Percentiles rank a stretch among this genome's conserved stretches.
These are phyloP conservation scores for Flexamia atlantica DNA, from an alignment of 2,888 invertebrate species.

Conservation along the genomic window DNA sequence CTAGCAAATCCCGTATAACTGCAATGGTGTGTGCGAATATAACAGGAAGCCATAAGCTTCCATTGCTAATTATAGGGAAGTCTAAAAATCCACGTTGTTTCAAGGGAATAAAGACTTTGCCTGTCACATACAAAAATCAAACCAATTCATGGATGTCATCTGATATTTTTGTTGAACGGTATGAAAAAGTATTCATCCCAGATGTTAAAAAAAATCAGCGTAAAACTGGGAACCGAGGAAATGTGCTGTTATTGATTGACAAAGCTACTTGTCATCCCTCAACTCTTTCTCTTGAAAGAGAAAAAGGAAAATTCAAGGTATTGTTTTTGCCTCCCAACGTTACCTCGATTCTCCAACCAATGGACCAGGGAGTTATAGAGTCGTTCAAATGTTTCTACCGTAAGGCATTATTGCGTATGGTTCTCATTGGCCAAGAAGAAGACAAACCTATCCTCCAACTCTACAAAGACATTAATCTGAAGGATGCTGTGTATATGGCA, in stretches of 20 bases:
- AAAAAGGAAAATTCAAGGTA: slow-evolving; percentile 66
- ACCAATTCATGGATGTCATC: slow-evolving; percentile 44
- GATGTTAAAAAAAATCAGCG: slow-evolving; percentile 54
- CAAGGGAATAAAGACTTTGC: slow-evolving; percentile 56
- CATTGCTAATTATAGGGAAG: slow-evolving; percentile 71
- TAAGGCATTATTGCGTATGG: slow-evolving; percentile 63
- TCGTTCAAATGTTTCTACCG: slow-evolving; percentile 66
- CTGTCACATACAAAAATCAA: slow-evolving; percentile 59
- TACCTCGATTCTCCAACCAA: slow-evolving; percentile 70
- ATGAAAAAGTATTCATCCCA: slow-evolving; percentile 45
- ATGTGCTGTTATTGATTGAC: slow-evolving; percentile 67
- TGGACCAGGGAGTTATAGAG: slow-evolving; percentile 70
- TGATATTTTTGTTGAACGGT: slow-evolving; percentile 29
- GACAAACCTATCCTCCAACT: slow-evolving; percentile 63
- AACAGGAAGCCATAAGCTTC: slow-evolving; percentile 70
- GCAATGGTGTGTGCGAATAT: slow-evolving; percentile 71
- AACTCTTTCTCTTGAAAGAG: slow-evolving; percentile 27
- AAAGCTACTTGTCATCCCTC: slow-evolving; percentile 67
- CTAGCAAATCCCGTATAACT: slow-evolving; percentile 69
- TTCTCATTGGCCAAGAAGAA: slow-evolving; percentile 64
- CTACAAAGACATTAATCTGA: slow-evolving; percentile 60
- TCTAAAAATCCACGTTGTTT: slow-evolving; percentile 70
- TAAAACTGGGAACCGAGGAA: slow-evolving; percentile 21
- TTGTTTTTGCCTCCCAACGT: slow-evolving; percentile 69
- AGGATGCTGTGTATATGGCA: slow-evolving; percentile 67